Percentiles rank a stretch among this genome's conserved stretches.
Evolutionary conservation across 2,797 vertebrate genomes (phyloP).

Genomic region (Lagodon rhomboides): DNA sequence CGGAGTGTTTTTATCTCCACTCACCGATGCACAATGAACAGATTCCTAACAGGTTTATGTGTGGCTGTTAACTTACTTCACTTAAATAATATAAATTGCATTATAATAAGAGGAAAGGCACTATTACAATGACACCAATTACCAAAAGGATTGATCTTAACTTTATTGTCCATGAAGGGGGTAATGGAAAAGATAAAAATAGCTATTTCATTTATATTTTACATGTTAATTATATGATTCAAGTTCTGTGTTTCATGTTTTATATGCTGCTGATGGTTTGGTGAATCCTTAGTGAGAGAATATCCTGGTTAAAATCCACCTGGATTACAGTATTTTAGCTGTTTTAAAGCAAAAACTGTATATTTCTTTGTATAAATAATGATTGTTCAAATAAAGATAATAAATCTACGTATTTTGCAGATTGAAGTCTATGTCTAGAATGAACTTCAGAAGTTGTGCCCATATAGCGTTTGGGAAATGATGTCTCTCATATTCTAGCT

Average conservation of each 20-base stretch:
- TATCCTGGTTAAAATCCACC: background rate
- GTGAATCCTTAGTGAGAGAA: background rate
- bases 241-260: background rate
- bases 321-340: no score
- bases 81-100: background rate
- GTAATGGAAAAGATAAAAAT: background rate
- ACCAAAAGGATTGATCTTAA: background rate
- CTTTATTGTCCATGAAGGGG: background rate
- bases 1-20: background rate
- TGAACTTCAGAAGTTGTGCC: background rate
- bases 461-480: slow-evolving; percentile 1
- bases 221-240: background rate
- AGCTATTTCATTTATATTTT: background rate
- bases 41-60: background rate
- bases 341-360: background rate
- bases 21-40: background rate
- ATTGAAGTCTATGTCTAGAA: background rate
- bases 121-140: background rate
- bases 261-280: background rate
- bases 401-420: background rate
- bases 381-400: background rate
- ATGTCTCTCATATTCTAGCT: slow-evolving; percentile 24
- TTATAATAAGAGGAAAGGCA: background rate
- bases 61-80: background rate
- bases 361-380: background rate